Base-by-base conservation (phyloP, 2,888 invertebrate genomes). In the Lasioglossum zephyrum region DNA sequence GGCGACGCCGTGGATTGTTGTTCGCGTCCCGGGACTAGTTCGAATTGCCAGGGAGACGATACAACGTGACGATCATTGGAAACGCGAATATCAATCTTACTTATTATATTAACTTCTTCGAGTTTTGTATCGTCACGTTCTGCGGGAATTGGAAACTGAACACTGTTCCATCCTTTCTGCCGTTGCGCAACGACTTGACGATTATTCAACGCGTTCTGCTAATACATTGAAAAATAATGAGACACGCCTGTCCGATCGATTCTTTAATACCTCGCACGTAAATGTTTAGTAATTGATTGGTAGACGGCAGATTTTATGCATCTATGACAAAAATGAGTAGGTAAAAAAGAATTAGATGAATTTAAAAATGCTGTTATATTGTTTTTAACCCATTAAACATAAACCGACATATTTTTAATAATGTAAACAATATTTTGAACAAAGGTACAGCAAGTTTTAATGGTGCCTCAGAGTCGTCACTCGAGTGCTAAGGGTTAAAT, bases 21-120 rank as follows among this genome's bases (percentile, higher is more conserved):
- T n/a, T n/a, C 69, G 36, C 1, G 31, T 16, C 16, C 16, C 9
- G 44, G 6, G 53, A 16, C 18, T 39, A 36, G 73, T 70, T 84
- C 66, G 11, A 70, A 82, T 84, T 73, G 69, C 22, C 18, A 76
- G 57, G 26, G 11, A 36, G 6, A 44, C 41, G 31, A 39, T n/a
- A 73, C 72, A n/a, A 66, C 53, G 73, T 53, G 76, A 74, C 83
- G 36, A 11, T 9, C 69, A 60, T 41, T 57, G 41, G 39, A 47
- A 66, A 26, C n/a, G 47, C 36, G 22, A 31, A 73, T 77, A 82
- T 82, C 41, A 63, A 74, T 77, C 36, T 77, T 57, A 39, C n/a
- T n/a, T n/a, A n/a, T n/a, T n/a, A n/a, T n/a, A n/a, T n/a, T n/a
- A n/a, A n/a, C n/a, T n/a, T 49, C 36, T 39, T 63, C 31, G 60